Conservation (phyloP, 2,888 invertebrate genomes). For the Opisthograptis luteolata region DNA sequence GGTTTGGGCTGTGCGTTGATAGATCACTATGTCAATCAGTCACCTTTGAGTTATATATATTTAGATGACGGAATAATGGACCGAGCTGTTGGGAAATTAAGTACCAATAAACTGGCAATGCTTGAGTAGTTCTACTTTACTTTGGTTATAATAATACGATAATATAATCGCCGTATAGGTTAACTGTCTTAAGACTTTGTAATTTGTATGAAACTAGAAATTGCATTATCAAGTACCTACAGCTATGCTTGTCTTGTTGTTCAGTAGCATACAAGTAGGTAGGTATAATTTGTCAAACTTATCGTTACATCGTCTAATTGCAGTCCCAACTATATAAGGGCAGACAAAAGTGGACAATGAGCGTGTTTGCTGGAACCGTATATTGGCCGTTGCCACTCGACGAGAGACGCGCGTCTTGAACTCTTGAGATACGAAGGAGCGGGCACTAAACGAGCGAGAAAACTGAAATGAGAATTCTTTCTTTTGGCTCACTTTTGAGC, state of each 20-base stretch:
- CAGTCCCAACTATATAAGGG: not conserved
- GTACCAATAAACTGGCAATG: not conserved
- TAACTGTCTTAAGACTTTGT: not conserved
- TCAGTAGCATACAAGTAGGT: not conserved
- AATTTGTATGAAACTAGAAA: no score
- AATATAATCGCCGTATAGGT: no score
- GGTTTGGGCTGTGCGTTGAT: no score
- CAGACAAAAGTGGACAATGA: not conserved
- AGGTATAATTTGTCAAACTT: not conserved
- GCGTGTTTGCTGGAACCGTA: conserved; percentile 1
- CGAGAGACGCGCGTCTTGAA: not conserved
- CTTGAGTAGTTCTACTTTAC: conserved; percentile 4
- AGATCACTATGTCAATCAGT: no score
- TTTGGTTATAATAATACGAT: no score
- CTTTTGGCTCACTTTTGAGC: no score
- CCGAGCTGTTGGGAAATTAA: conserved; percentile 3
- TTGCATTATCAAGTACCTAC: no score
- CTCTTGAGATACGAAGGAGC: not conserved
- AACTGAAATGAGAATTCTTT: no score
- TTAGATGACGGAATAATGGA: conserved; percentile 14
- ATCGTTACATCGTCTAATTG: not conserved
- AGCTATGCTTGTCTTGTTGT: no score
- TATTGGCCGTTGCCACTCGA: not conserved
- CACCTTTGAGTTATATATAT: no score
- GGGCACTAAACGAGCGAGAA: not conserved